Conservation (phyloP, 2,888 invertebrate genomes). For the Nudaria mundana region DNA sequence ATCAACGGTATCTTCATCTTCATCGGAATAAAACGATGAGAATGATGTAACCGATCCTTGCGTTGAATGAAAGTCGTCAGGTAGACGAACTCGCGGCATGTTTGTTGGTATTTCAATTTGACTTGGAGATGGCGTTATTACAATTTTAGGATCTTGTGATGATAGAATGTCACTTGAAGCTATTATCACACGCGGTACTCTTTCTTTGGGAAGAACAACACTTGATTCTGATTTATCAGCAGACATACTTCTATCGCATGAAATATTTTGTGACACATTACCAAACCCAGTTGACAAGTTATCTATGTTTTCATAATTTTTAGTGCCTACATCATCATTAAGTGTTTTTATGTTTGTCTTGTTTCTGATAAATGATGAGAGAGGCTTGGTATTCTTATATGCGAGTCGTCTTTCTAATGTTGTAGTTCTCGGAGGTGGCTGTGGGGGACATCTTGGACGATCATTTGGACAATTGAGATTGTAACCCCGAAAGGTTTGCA, state of each 20-base stretch:
- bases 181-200: constrained; percentile 76
- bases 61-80: constrained; percentile 68
- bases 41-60: constrained; percentile 60
- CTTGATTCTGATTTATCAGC: constrained; percentile 33
- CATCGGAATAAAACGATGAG: constrained; percentile 65
- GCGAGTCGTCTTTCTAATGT: constrained; percentile 83
- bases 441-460: constrained; percentile 80
- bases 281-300: constrained; percentile 41
- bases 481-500: constrained; percentile 64
- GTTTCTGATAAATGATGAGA: constrained; percentile 68
- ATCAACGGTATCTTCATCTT: constrained; percentile 51
- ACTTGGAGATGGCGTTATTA: constrained; percentile 81
- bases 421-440: constrained; percentile 88
- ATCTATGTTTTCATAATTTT: constrained; percentile 68
- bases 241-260: constrained; percentile 41
- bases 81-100: constrained; percentile 75
- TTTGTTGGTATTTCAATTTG: constrained; percentile 56
- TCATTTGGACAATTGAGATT: constrained; percentile 53
- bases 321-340: constrained; percentile 32
- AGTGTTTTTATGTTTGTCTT: constrained; percentile 45
- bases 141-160: constrained; percentile 81
- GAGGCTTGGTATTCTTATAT: constrained; percentile 62
- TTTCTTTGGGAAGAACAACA: constrained; percentile 39
- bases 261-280: constrained; percentile 37
- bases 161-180: constrained; percentile 68